Evolutionary conservation across 2,888 invertebrate species (phyloP).

Genomic region (Scaptodrosophila latifasciaeformis): DNA sequence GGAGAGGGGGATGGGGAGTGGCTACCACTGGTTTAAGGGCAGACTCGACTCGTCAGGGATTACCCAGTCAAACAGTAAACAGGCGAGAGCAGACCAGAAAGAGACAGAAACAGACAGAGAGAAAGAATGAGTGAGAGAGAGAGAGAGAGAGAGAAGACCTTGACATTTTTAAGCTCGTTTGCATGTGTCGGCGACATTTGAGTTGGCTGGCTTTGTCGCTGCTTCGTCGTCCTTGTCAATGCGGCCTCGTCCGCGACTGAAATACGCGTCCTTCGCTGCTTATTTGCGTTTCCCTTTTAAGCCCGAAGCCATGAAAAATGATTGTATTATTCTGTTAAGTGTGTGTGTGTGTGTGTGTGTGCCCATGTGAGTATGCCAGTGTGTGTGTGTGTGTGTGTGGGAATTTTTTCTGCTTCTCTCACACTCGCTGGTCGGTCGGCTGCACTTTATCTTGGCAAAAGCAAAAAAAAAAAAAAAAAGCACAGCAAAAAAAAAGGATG

Average conservation of each 20-base stretch:
- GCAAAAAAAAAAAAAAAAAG: too few species aligned
- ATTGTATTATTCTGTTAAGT: slow-evolving; percentile 33
- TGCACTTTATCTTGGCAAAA: too few species aligned
- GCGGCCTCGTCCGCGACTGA: background rate
- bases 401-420: background rate
- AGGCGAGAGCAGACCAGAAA: too few species aligned
- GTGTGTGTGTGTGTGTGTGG: background rate
- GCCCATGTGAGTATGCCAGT: background rate
- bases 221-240: background rate
- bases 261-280: slow-evolving; percentile 52
- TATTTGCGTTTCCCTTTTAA: slow-evolving; percentile 39
- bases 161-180: slow-evolving; percentile 35
- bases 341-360: slow-evolving; percentile 11
- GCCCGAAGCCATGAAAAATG: slow-evolving; percentile 29
- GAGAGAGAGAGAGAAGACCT: too few species aligned
- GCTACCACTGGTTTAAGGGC: too few species aligned
- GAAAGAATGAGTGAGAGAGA: too few species aligned
- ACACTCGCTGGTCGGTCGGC: too few species aligned
- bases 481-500: too few species aligned
- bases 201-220: background rate
- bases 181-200: slow-evolving; percentile 20
- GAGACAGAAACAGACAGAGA: too few species aligned
- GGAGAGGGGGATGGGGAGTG: too few species aligned
- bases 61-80: too few species aligned
- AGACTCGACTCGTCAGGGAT: too few species aligned